Base-by-base conservation (phyloP, 2,113 vertebrate species). In the Trachemys scripta region DNA sequence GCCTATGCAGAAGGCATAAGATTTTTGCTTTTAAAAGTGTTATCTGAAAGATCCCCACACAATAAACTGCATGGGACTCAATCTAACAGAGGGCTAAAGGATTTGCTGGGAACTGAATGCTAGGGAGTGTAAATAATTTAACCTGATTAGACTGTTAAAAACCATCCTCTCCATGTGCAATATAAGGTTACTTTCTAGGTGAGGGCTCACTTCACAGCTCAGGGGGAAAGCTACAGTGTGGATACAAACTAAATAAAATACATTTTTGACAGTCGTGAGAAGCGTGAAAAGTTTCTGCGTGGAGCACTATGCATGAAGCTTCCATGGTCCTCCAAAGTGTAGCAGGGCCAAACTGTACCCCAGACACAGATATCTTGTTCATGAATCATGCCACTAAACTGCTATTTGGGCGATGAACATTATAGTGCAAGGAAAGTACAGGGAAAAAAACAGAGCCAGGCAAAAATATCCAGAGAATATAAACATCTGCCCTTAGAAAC, bases 101-200 rank as follows among this genome's bases (percentile, higher is more conserved):
- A 38, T 95, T 95, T 93, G 92, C 95, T 96, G 69, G 96, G 95
- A 97, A 93, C 92, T 50, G 93, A 92, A 89, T 90, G 93, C 2
- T 65, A 57, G 76, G 38, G 49, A 85, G 22, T 29, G 3, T 95
- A 92, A 96, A 91, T 95, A 94, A 96, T 94, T 51, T 49, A 86
- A 6, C 8, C 62, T 9, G 86, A 42, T 97, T 97, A 95, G 95
- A 94, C 93, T 96, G 57, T 3, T 4, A 72, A 89, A 93, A 97
- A 3, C 96, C 5, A 45, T 97, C 94, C 90, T 91, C 89, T 93
- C 93, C 96, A 22, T 88, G 90, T 95, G 94, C 96, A 95, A 95
- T 91, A 91, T 93, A 96, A 90, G 95, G 91, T 54, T 82, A 22
- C 20, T 3, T 76, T 91, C 13, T 90, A 87, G 69, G 84, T 87